Conservation (phyloP, 37 sponge, comb jelly and placozoan species). For the Theonella swinhoei region DNA sequence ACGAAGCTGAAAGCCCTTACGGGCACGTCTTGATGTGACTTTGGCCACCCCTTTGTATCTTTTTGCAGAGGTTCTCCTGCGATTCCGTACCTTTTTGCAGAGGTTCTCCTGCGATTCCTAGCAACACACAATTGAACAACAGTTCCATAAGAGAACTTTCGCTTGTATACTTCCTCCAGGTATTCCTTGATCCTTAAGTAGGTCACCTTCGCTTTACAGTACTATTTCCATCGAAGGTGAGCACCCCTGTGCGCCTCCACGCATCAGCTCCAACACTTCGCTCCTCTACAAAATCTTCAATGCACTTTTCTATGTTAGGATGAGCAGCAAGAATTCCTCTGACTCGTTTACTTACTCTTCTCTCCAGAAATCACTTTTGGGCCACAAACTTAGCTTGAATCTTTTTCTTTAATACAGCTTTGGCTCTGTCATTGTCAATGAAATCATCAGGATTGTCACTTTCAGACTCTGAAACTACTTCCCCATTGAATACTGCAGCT, state of each 20-base stretch:
- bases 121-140: constrained; percentile 49
- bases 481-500: not conserved
- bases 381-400: not conserved
- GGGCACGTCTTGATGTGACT: constrained; percentile 31
- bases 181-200: constrained; percentile 17
- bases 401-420: not conserved
- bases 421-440: no score
- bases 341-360: constrained; percentile 3
- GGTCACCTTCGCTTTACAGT: constrained; percentile 19
- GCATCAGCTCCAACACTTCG: constrained; percentile 41
- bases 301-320: constrained; percentile 18
- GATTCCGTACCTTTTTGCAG: constrained; percentile 26
- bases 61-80: constrained; percentile 2
- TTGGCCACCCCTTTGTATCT: constrained; percentile 28
- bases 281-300: constrained; percentile 38
- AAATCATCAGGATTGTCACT: not conserved
- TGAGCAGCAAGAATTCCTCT: constrained; percentile 11
- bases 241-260: constrained; percentile 41
- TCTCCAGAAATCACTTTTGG: not conserved
- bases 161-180: constrained; percentile 16
- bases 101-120: constrained; percentile 6
- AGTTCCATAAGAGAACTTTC: constrained; percentile 31
- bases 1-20: constrained; percentile 23
- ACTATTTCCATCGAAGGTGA: constrained; percentile 46
- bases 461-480: not conserved